Conservation (phyloP, 2,113 vertebrate species). For the Emydocephalus ijimae region DNA sequence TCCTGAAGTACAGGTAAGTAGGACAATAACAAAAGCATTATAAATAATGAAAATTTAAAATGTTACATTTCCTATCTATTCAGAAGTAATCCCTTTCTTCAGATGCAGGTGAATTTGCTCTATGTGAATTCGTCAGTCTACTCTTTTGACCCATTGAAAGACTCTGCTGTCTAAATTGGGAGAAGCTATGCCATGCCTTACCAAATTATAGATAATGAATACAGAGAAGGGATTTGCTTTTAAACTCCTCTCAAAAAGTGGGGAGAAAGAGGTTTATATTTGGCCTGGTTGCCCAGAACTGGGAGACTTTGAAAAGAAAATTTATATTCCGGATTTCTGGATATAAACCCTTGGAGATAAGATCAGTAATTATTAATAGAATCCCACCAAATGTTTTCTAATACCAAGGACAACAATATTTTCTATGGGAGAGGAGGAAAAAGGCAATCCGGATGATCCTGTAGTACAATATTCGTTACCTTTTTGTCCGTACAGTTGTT, state of each 20-base stretch:
- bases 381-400: not conserved
- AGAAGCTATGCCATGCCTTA: not conserved
- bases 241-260: not conserved
- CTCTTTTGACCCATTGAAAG: not conserved
- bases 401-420: not conserved
- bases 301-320: not conserved
- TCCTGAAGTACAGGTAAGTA: not conserved
- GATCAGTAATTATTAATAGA: not conserved
- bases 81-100: not conserved
- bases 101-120: not conserved
- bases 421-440: not conserved
- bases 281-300: not conserved
- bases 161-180: not conserved
- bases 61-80: not conserved
- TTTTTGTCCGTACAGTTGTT: not conserved
- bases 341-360: not conserved
- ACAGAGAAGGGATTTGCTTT: not conserved
- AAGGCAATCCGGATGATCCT: not conserved
- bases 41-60: constrained; percentile 9
- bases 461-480: not conserved
- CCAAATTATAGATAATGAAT: not conserved
- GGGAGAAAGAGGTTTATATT: not conserved
- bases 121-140: not conserved
- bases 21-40: not conserved
- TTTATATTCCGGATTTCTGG: not conserved